Conservation (phyloP, 2,797 vertebrate species). For the Eremophila alpestris region DNA sequence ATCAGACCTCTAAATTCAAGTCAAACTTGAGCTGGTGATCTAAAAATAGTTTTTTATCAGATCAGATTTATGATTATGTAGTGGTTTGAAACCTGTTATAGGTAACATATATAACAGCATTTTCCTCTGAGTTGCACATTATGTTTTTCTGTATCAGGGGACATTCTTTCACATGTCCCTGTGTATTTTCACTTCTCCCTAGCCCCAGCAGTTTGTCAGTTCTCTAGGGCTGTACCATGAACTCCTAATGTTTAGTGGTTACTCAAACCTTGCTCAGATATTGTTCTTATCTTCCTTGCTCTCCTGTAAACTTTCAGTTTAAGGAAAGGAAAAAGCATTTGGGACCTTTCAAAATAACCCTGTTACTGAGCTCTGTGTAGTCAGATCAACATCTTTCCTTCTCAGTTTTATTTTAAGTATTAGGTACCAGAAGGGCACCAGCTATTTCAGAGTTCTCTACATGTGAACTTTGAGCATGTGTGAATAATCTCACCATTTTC, state of each 20-base stretch:
- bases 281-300: neutral
- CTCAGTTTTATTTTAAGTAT: neutral
- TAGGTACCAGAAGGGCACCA: neutral
- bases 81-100: neutral
- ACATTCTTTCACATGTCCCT: neutral
- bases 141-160: neutral
- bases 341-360: neutral
- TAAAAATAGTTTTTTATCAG: neutral
- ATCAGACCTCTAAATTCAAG: neutral
- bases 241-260: neutral
- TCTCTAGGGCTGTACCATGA: fast-evolving
- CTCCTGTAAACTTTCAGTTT: neutral
- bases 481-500: neutral
- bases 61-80: neutral
- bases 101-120: neutral
- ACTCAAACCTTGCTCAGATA: neutral
- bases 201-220: neutral
- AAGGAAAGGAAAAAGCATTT: neutral
- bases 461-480: neutral
- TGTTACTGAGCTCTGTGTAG: neutral
- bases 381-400: neutral
- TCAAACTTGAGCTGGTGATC: neutral
- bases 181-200: neutral
- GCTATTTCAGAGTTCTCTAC: neutral
- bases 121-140: neutral